These are phyloP conservation scores for Zosterops japonicus DNA, from an alignment of 2,113 vertebrate genomes.

Conservation along the genomic window DNA sequence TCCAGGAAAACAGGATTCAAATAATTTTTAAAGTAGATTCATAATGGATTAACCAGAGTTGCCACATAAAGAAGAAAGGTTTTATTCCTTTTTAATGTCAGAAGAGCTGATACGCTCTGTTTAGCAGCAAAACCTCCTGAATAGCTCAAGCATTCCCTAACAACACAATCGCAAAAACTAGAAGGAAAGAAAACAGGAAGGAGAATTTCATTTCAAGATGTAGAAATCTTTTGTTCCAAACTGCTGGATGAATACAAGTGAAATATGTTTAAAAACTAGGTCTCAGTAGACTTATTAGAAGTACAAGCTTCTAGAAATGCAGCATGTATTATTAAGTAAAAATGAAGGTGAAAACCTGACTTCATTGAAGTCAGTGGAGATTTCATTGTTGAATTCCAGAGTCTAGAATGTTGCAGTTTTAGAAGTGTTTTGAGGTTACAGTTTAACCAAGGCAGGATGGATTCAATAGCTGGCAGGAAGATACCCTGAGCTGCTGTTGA, in stretches of 20 bases:
- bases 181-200: background rate
- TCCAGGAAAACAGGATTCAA: constrained; percentile 49
- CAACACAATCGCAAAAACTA: background rate
- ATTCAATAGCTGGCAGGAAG: background rate
- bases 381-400: background rate
- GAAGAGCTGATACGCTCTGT: background rate
- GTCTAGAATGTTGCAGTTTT: background rate
- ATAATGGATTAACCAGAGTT: constrained; percentile 50
- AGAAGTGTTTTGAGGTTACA: background rate
- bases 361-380: background rate
- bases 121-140: background rate
- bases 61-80: constrained; percentile 32
- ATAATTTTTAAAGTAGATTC: background rate
- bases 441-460: background rate
- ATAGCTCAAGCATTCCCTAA: background rate
- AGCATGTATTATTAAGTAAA: background rate
- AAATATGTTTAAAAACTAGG: background rate
- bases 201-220: background rate
- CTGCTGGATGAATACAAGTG: background rate
- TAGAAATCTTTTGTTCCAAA: background rate
- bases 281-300: background rate
- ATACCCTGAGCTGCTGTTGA: background rate
- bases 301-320: background rate
- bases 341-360: background rate
- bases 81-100: constrained; percentile 12